phyloP scores from a whole-genome alignment of 2,113 vertebrate species.

The Eptesicus fuscus region DNA sequence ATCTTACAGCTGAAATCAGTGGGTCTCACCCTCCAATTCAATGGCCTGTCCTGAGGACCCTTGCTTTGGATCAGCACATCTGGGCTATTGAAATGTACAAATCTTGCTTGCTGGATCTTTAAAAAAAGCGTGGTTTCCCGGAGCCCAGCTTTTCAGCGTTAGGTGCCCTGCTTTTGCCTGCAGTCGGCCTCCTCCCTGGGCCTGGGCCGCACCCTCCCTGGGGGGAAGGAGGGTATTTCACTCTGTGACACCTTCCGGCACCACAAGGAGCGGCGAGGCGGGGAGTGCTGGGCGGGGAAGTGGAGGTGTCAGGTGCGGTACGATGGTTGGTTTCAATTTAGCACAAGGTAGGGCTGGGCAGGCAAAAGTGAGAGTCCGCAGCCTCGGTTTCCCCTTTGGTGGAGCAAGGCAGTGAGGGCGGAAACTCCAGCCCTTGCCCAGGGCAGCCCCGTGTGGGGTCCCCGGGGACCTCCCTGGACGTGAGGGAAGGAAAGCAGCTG shows the following conservation, averaged over 20 bases:
- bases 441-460: fast-evolving
- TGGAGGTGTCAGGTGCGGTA: not conserved
- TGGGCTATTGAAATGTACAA: not conserved
- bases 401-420: not conserved
- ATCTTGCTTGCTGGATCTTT: not conserved
- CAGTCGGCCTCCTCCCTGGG: not conserved
- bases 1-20: not conserved
- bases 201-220: not conserved
- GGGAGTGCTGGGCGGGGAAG: not conserved
- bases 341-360: not conserved
- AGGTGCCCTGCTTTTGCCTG: not conserved
- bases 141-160: not conserved
- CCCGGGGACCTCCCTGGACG: not conserved
- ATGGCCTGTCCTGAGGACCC: fast-evolving
- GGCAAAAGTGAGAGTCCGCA: not conserved
- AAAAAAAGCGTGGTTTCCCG: not conserved
- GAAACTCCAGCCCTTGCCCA: not conserved
- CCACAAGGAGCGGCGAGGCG: fast-evolving
- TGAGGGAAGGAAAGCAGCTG: not conserved
- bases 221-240: not conserved
- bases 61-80: not conserved
- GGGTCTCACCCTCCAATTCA: not conserved
- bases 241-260: not conserved
- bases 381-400: not conserved
- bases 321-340: not conserved